These are phyloP conservation scores for Calliphora vicina DNA, from an alignment of 1,140 invertebrate genomes.

Conservation along the genomic window DNA sequence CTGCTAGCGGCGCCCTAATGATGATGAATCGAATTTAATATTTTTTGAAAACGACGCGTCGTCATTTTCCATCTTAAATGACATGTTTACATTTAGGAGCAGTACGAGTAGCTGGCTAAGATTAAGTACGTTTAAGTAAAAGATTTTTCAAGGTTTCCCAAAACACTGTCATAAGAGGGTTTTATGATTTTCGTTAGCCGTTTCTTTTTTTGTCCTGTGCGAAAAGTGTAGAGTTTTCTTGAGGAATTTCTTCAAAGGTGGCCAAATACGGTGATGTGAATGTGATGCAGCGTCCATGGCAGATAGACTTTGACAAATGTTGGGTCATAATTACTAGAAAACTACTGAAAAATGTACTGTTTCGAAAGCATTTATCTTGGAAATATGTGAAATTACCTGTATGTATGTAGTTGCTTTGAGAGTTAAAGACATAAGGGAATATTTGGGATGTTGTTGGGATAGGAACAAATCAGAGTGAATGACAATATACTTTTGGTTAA, in stretches of 20 bases:
- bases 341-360: neutral
- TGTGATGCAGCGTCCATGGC: neutral
- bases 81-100: neutral
- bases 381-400: neutral
- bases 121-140: neutral
- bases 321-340: neutral
- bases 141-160: conserved; percentile 3
- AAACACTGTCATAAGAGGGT: neutral
- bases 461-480: no score
- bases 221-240: neutral
- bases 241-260: neutral
- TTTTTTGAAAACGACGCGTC: conserved; percentile 5
- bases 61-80: neutral
- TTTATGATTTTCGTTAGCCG: neutral
- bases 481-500: no score
- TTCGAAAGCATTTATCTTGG: neutral
- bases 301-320: neutral
- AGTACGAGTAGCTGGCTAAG: neutral
- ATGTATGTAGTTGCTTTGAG: neutral
- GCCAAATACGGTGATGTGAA: neutral
- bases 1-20: conserved; percentile 27
- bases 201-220: no score
- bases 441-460: no score
- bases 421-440: no score
- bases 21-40: conserved; percentile 29